A percentile compares a stretch with the other conserved stretches of the same genome.
phyloP scores from a whole-genome alignment of 2,888 invertebrate genomes.

The Elysia crispata region DNA sequence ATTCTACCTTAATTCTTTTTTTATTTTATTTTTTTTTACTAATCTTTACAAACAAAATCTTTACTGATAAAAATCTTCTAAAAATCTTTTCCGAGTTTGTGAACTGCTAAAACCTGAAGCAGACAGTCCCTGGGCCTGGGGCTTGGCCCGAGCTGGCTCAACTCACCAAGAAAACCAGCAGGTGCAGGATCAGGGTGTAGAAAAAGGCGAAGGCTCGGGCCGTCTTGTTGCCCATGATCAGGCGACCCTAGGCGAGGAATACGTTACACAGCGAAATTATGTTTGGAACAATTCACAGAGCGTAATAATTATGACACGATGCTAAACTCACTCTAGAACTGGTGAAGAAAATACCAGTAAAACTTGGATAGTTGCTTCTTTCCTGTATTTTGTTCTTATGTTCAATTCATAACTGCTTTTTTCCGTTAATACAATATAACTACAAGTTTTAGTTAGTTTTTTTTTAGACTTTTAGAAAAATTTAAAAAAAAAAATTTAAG shows the following conservation, averaged over 20 bases:
- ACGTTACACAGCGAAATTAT: background rate
- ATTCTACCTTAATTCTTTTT: background rate
- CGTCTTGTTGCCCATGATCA: slow-evolving; percentile 79
- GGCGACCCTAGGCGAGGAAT: slow-evolving; percentile 73
- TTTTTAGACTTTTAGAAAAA: no score
- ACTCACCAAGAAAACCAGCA: slow-evolving; percentile 79
- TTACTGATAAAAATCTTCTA: background rate
- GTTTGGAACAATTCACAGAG: background rate
- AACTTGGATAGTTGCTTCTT: no score
- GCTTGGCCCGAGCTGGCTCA: no score
- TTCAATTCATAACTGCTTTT: no score
- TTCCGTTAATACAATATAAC: no score
- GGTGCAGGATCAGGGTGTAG: slow-evolving; percentile 79
- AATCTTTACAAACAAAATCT: background rate
- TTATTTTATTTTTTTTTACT: background rate
- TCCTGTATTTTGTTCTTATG: no score
- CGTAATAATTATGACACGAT: background rate
- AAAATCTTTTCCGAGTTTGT: no score
- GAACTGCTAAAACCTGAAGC: no score
- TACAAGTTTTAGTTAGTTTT: no score
- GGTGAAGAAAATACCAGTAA: background rate
- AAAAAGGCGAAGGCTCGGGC: slow-evolving; percentile 79
- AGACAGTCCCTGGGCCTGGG: no score
- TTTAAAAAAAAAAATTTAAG: no score
- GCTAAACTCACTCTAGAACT: no score